Base-by-base conservation (phyloP, 2,797 vertebrate genomes). In the Pangasius krempfi region DNA sequence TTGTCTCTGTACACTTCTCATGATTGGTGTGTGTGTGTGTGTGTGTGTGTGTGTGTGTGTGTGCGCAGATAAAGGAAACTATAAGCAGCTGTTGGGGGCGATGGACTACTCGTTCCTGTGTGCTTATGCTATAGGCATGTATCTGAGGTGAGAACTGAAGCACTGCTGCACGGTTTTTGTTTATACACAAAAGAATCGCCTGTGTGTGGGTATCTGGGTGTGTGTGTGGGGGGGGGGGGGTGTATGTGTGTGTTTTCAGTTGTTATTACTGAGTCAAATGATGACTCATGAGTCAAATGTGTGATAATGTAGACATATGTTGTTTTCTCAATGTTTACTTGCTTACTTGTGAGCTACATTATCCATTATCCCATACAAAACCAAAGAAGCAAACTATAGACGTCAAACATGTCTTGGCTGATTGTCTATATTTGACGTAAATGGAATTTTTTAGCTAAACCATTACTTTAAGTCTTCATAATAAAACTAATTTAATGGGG, bases 41-140 rank as follows among this genome's bases (percentile, higher is more conserved):
- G 25, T 86, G 22, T 80, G 16, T 89, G 52, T 85, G 13, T 47
- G 52, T 88, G 30, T 89, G 30, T 85, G 40, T 78, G 72, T 64
- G 25, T 25, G 9, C 7, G 25, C 30, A 99, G 98, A 99, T 92
- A 95, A 96, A 91, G 94, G 91, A 50, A 98, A 99, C 95, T 99
- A 99, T 94, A 98, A 97, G 75, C 97, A 98, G 92, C 94, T 99
- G 62, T 95, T 98, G 52, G 98, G 97, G 25, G 96, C 97, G 0
- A 96, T 99, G 97, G 98, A 99, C 90, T 98, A 99, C 0, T 98
- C 98, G 79, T 99, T 99, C 93, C 96, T 99, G 14, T 97, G 97
- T 93, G 97, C 98, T 83, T 99, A 99, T 0, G 98, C 98, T n/a
- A 93, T 99, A 0, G 98, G 98, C 89, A 99, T 99, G 98, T 99